Evolutionary conservation across 2,113 vertebrate species (phyloP), one percentile per base, ranked within the genome.

Genomic region (Carassius gibelio): DNA sequence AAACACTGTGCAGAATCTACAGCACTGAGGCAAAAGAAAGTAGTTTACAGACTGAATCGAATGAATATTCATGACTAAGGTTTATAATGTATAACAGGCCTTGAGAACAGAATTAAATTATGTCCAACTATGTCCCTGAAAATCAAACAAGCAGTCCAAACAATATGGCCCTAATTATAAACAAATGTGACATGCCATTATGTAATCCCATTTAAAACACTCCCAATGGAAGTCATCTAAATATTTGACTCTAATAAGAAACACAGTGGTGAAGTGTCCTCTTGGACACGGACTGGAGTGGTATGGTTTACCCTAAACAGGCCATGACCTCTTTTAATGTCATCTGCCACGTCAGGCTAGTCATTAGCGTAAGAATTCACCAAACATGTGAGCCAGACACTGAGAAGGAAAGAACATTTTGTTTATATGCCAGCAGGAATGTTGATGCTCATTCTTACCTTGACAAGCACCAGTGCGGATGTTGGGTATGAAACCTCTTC

Each of bases 381-480:
- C 42, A 45, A 42, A 42, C 42, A 42, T 42, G 42, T 42, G 42
- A 42, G 62, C n/a, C 62, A 88, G 82, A 91, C 88, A 87, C 59
- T 50, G 75, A 77, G 87, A 30, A 48, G 19, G 75, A 74, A 48
- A 48, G 64, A 75, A 72, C 30, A 85, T 69, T 86, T 87, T 88
- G 69, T 81, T 75, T 66, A 87, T 66, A 82, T 17, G 23, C 71
- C 13, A 30, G 42, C 42, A 42, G 42, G 42, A 42, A 42, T 42
- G 42, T 42, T 42, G 45, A 52, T 4, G 14, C 21, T 61, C 57
- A 61, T 61, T 87, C 91, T 94, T 87, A 99, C 98, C 98, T 95
- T 99, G 98, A 90, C 98, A 99, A 19, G 98, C 98, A n/a, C 98
- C 98, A 0, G 96, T 99, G 23, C 98, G 97, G 75, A 99, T 97